A percentile compares a stretch with the other conserved stretches of the same genome.
Conservation (phyloP, 2,113 vertebrate genomes). For the Tachysurus fulvidraco region DNA sequence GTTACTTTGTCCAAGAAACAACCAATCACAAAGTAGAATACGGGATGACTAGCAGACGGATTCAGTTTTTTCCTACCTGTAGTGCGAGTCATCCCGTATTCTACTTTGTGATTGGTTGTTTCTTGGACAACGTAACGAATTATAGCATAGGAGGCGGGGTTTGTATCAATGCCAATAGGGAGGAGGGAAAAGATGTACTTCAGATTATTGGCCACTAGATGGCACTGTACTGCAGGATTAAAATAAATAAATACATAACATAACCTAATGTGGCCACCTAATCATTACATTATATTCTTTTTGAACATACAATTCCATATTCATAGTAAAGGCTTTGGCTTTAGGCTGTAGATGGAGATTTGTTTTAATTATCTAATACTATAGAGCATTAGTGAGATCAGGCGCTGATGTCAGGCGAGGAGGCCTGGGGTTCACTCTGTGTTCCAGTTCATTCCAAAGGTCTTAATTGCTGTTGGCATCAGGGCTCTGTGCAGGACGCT, state of each 20-base stretch:
- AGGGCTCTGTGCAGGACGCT: neutral
- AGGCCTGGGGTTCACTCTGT: neutral
- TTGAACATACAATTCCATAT: neutral
- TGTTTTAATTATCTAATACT: neutral
- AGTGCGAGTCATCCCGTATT: neutral
- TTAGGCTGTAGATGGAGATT: neutral
- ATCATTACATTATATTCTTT: neutral
- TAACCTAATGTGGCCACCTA: neutral
- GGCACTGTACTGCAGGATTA: neutral
- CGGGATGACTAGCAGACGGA: neutral
- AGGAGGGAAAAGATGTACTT: neutral
- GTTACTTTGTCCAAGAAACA: neutral
- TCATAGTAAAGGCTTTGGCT: neutral
- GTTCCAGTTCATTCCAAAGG: neutral
- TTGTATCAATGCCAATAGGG: neutral
- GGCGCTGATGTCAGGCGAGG: neutral
- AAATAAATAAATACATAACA: too few relatives aligned
- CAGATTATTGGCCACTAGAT: neutral
- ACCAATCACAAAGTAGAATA: neutral
- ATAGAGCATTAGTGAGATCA: neutral
- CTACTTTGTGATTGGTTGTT: neutral
- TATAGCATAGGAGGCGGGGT: neutral
- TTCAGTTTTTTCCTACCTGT: too few relatives aligned
- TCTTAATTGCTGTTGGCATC: neutral
- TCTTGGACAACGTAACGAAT: neutral